These are phyloP conservation scores for Prinia subflava DNA, from an alignment of 2,113 vertebrate species.

Conservation along the genomic window DNA sequence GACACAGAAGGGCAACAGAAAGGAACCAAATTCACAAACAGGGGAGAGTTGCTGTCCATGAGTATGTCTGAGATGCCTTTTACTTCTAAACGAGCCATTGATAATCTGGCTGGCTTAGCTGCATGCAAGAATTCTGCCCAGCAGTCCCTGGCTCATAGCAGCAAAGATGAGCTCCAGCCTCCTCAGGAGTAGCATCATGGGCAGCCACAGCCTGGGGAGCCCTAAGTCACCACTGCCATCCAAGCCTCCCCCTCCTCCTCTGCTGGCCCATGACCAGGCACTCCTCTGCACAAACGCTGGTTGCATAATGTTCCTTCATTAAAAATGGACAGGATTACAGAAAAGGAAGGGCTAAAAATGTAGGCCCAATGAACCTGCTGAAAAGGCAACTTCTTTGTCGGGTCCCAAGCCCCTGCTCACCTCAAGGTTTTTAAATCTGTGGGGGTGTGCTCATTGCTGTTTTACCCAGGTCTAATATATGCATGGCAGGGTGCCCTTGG, in stretches of 20 bases:
- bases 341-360: background rate
- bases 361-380: background rate
- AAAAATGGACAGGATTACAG: background rate
- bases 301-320: background rate
- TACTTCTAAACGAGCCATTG: background rate
- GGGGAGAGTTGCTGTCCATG: background rate
- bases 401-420: background rate
- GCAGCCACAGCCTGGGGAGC: background rate
- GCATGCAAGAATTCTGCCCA: background rate
- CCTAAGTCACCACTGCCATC: background rate
- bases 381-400: background rate
- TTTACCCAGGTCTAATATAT: background rate
- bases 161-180: background rate
- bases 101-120: background rate
- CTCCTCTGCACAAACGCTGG: fast-evolving
- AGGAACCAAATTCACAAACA: background rate
- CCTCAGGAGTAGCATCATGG: background rate
- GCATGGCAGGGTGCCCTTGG: background rate
- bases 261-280: fast-evolving
- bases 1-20: background rate
- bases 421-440: background rate
- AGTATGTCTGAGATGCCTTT: background rate
- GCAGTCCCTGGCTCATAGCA: background rate
- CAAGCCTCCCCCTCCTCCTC: background rate
- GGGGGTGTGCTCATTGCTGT: background rate